Conservation (phyloP, 1,140 invertebrate genomes). For the Metopolophium dirhodum region DNA sequence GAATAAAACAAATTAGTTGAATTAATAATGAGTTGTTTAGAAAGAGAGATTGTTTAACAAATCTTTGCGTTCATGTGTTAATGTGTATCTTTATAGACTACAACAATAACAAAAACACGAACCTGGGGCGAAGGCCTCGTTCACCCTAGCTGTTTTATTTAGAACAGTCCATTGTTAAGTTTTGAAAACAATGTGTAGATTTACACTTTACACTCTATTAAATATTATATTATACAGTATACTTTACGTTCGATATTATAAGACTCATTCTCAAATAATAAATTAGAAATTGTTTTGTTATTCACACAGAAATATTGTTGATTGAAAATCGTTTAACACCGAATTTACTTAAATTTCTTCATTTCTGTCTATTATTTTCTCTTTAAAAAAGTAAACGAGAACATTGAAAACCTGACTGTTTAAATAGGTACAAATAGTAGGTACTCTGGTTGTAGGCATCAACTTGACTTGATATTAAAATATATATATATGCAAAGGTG, state of each 20-base stretch:
- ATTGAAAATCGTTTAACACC: background rate
- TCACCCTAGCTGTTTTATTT: background rate
- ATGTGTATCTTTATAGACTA: background rate
- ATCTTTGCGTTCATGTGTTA: background rate
- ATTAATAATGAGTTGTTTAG: background rate
- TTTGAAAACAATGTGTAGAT: background rate
- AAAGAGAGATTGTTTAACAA: constrained; percentile 1
- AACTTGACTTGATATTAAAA: background rate
- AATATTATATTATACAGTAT: background rate
- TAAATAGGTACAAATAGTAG: background rate
- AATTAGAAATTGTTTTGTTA: background rate
- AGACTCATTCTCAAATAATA: background rate
- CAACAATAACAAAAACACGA: background rate
- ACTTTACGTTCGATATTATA: background rate
- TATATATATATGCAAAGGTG: no score
- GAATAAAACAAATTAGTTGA: constrained; percentile 4
- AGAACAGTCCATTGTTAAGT: background rate
- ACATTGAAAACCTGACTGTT: background rate
- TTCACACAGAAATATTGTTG: background rate
- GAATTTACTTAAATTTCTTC: background rate
- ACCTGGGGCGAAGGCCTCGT: background rate
- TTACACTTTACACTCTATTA: background rate
- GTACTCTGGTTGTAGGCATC: no score
- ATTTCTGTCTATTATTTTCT: background rate
- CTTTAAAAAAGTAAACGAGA: background rate